phyloP scores from a whole-genome alignment of 23 tunicate species.

The Trididemnum nubilum region DNA sequence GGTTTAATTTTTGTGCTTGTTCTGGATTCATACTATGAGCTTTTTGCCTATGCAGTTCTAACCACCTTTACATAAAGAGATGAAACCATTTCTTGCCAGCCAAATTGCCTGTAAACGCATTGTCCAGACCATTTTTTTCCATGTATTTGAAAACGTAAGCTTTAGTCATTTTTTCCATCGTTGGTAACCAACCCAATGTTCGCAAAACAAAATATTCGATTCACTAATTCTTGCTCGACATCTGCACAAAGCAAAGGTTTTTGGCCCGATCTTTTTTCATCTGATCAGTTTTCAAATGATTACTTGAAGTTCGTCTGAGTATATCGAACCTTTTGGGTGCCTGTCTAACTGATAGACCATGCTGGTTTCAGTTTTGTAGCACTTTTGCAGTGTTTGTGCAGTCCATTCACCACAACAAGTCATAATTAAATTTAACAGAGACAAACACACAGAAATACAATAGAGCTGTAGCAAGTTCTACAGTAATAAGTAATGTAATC shows the following conservation, averaged over 20 bases:
- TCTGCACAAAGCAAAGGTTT: constrained; percentile 7
- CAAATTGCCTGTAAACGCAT: constrained; percentile 9
- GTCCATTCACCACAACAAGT: no score
- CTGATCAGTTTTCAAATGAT: neutral
- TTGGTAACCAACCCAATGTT: neutral
- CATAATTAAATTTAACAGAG: no score
- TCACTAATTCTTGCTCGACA: constrained; percentile 12
- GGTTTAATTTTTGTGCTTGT: constrained; percentile 10
- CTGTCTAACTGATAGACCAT: neutral
- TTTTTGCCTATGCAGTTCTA: constrained; percentile 4
- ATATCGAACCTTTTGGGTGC: neutral
- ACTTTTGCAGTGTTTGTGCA: no score
- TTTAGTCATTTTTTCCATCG: no score
- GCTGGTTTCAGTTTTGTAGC: neutral
- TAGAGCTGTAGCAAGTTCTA: no score
- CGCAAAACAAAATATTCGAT: constrained; percentile 1
- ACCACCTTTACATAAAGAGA: constrained; percentile 11
- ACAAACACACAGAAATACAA: no score
- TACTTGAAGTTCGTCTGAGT: constrained; percentile 4
- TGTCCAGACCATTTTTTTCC: constrained; percentile 2
- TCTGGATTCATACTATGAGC: constrained; percentile 14
- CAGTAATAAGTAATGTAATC: no score
- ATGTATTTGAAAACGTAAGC: no score
- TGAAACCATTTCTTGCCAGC: constrained; percentile 8
- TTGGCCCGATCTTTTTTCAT: neutral